Evolutionary conservation across 2,888 invertebrate genomes (phyloP), one percentile per base, ranked within the genome.

Genomic region (Pardosa pseudoannulata): DNA sequence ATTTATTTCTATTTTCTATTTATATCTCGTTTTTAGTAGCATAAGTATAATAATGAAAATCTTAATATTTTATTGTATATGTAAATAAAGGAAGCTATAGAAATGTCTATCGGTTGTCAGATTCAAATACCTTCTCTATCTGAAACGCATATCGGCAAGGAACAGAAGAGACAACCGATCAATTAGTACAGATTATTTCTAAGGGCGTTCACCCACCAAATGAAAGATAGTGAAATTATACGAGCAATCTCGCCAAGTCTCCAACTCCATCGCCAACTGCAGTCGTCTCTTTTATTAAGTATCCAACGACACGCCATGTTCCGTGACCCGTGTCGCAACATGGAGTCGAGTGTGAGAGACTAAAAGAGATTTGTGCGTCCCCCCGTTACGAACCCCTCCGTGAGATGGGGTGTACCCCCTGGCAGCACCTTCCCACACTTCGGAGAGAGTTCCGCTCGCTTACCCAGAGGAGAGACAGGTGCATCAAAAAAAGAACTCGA

Each of bases 271-370:
- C 23, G 56, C 56, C 56, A 56, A 56, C 3, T 3, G 6, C 3
- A 19, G 5, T 5, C 41, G 70, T 36, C 29, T 68, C 23, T 50
- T 31, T 36, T 36, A 68, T 68, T 39, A 32, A 36, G 29, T 70
- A 76, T 75, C 81, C 29, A 29, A n/a, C 75, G 75, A 82, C 82
- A 82, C 82, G 82, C 82, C 75, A 82, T 82, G 82, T 82, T 82
- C 75, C 50, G 64, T 82, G 82, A 82, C 82, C 82, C 82, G 82
- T 82, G 75, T 82, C 82, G 62, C 81, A 81, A 75, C 68, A n/a
- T 7, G 11, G 65, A 73, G 75, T 70, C 65, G 65, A 80, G 74
- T 81, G 76, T 82, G 82, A 76, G 82, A 82, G 82, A 81, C 56
- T 81, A 74, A 68, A 72, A 27, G 64, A 56, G 81, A 81, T 68